Percentiles rank a stretch among this genome's conserved stretches.
Evolutionary conservation across 1,140 invertebrate genomes (phyloP).

Genomic region (Calephelis virginiensis): DNA sequence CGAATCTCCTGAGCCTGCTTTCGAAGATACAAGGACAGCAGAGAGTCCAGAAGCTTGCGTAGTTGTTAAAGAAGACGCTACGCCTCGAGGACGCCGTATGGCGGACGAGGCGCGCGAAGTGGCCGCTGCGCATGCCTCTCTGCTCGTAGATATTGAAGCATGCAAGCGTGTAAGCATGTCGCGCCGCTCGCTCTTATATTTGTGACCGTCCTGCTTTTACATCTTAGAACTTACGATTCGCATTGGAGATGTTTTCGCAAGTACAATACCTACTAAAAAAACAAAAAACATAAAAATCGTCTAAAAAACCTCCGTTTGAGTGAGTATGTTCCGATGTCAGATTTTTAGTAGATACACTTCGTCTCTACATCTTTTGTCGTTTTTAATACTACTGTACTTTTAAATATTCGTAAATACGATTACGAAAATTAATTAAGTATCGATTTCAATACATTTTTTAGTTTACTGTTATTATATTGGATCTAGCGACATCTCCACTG

Average conservation of each 20-base stretch:
- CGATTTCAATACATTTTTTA: neutral
- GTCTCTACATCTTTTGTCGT: too few relatives aligned
- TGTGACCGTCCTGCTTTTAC: conserved; percentile 43
- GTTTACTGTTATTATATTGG: neutral
- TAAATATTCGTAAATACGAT: too few relatives aligned
- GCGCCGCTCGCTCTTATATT: conserved; percentile 58
- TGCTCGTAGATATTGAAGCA: conserved; percentile 78
- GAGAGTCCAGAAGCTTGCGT: conserved; percentile 57
- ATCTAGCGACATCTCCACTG: neutral
- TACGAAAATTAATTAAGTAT: neutral
- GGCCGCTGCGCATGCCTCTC: conserved; percentile 71
- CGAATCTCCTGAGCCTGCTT: conserved; percentile 42
- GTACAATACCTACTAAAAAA: too few relatives aligned
- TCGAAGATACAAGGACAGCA: conserved; percentile 49
- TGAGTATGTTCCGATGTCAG: too few relatives aligned
- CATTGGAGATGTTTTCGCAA: neutral
- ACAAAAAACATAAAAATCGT: too few relatives aligned
- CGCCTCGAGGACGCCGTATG: conserved; percentile 60
- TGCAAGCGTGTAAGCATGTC: conserved; percentile 79
- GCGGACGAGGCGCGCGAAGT: conserved; percentile 69
- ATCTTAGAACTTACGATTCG: neutral
- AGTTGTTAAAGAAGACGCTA: conserved; percentile 67
- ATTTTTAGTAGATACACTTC: too few relatives aligned
- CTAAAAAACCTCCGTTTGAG: too few relatives aligned
- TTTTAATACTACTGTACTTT: too few relatives aligned